These are phyloP conservation scores for Apaloderma vittatum DNA, from an alignment of 2,113 vertebrate species.

Conservation along the genomic window DNA sequence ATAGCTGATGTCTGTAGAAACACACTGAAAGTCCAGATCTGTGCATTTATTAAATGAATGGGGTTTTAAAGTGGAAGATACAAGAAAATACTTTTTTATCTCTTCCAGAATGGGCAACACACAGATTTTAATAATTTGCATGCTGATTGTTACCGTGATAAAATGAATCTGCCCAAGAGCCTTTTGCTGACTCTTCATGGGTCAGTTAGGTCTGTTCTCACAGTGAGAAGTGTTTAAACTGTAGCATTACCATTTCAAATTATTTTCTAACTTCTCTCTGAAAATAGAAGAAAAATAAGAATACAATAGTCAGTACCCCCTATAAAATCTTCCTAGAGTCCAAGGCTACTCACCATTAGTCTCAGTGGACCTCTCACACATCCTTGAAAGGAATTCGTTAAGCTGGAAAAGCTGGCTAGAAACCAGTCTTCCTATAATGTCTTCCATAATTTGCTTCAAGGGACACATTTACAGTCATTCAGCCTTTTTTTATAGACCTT, in stretches of 20 bases:
- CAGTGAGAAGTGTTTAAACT: not conserved
- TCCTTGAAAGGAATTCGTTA: conserved; percentile 67
- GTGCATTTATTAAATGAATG: not conserved
- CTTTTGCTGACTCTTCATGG: not conserved
- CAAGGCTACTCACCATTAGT: conserved; percentile 42
- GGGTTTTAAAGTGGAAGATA: not conserved
- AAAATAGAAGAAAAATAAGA: conserved; percentile 42
- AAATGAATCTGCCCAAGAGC: not conserved
- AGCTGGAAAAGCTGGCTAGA: conserved; percentile 51
- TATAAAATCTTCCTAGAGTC: conserved; percentile 26
- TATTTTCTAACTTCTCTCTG: not conserved
- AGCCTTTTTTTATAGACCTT: conserved; percentile 60
- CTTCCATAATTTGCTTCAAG: conserved; percentile 67
- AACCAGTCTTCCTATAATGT: conserved; percentile 45
- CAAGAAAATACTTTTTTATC: not conserved
- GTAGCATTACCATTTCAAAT: not conserved
- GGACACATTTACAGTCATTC: conserved; percentile 56
- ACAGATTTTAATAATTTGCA: not conserved
- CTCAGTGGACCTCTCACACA: conserved; percentile 48
- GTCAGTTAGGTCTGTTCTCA: not conserved
- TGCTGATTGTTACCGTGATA: not conserved
- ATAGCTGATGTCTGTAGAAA: not conserved
- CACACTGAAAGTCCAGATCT: not conserved
- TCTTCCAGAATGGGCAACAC: not conserved
- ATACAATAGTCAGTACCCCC: not conserved